Base-by-base conservation (phyloP, 2,797 vertebrate species). In the Cossypha niveicapilla region DNA sequence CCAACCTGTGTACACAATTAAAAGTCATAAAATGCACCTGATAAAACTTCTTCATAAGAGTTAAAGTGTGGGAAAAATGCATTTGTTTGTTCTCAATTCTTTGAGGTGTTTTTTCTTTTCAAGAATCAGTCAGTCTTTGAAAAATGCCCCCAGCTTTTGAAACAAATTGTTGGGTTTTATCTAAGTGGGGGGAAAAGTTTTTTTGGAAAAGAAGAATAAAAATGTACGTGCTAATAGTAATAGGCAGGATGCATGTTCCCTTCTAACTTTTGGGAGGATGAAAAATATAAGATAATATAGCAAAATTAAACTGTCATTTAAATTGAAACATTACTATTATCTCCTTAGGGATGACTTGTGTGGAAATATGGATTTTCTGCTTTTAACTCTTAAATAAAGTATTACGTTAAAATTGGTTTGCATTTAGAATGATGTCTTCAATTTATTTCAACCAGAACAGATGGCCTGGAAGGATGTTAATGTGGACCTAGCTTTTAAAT, bases 321-420 rank as follows among this genome's bases (percentile, higher is more conserved):
- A 90, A 19, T 13, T 54, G 16, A 88, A 61, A 11, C 27, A n/a
- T 92, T 88, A 51, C 44, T 35, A 19, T 82, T 76, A 35, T 68
- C 39, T 90, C 62, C 28, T 86, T 86, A 91, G 48, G 50, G 41
- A 72, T 68, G 23, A 62, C 25, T 86, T 91, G 18, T 71, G 35
- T 48, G 21, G 30, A 86, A 95, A 81, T 60, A 44, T 4, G 22
- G 8, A 92, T 81, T 93, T 96, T 80, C 50, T 71, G 62, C 37
- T 91, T 90, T 90, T 86, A 94, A 84, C 27, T 93, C 51, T 94
- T 93, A 84, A 88, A 75, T 92, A 81, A 95, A 88, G 24, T 62
- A 44, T 66, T 77, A 62, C 22, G 25, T 58, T 72, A 93, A 86
- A 66, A 93, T 68, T 90, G 62, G 66, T 57, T 90, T 88, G 51